Conservation (phyloP, 2,113 vertebrate species). For the Peromyscus californicus region DNA sequence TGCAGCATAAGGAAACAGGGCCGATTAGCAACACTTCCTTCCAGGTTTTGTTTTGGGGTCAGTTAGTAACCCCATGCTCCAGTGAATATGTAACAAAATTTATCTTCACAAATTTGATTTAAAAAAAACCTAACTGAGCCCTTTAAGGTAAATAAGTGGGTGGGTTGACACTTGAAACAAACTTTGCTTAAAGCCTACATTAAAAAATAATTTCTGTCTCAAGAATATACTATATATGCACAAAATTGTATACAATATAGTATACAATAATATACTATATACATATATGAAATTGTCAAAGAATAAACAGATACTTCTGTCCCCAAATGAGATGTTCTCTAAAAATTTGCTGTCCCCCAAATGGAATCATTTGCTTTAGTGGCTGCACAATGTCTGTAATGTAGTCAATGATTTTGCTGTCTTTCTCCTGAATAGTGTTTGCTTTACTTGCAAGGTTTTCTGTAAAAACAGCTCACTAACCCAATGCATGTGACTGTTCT, state of each 20-base stretch:
- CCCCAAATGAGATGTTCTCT: background rate
- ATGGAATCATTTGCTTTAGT: background rate
- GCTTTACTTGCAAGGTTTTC: background rate
- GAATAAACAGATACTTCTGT: background rate
- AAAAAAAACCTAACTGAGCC: background rate
- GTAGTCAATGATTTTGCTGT: background rate
- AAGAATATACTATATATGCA: background rate
- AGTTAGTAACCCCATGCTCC: background rate
- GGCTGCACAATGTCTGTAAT: background rate
- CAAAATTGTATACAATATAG: too few relatives aligned
- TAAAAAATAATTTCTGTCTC: conserved; percentile 36
- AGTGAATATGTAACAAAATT: background rate
- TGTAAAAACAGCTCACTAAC: background rate
- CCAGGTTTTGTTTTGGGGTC: background rate
- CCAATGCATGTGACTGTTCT: background rate
- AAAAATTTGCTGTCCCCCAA: background rate
- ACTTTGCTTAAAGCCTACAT: background rate
- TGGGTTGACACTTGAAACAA: background rate
- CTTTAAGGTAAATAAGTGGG: background rate
- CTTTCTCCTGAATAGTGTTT: background rate
- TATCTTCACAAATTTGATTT: background rate
- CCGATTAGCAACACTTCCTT: background rate
- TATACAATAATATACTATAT: background rate
- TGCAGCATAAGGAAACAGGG: background rate
- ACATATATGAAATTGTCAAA: background rate